Percentiles rank a stretch among this genome's conserved stretches.
These are phyloP conservation scores for Ochotona princeps DNA, from an alignment of 2,113 vertebrate species.

Conservation along the genomic window DNA sequence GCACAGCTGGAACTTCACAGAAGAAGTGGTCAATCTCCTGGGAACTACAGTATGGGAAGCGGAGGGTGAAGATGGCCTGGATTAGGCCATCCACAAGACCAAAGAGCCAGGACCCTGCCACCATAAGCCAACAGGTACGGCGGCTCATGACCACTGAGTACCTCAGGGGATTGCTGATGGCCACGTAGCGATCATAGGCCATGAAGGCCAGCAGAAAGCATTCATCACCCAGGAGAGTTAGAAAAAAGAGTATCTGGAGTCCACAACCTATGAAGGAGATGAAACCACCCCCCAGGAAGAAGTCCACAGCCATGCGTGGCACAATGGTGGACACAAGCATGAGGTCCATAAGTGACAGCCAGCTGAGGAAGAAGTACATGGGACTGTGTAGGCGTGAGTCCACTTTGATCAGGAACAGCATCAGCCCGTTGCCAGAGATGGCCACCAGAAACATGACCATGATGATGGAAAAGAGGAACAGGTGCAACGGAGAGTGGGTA, in stretches of 20 bases:
- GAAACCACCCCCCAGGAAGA: slow-evolving; percentile 8
- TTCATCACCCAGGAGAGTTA: slow-evolving; percentile 70
- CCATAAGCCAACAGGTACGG: slow-evolving; percentile 66
- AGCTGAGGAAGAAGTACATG: slow-evolving; percentile 79
- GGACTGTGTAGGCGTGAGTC: slow-evolving; percentile 65
- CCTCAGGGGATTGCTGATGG: slow-evolving; percentile 60
- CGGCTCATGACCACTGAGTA: slow-evolving; percentile 68
- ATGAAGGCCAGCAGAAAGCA: slow-evolving; percentile 75
- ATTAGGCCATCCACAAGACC: slow-evolving; percentile 70
- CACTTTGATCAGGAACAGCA: slow-evolving; percentile 64
- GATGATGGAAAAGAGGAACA: slow-evolving; percentile 59
- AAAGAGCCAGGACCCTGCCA: slow-evolving; percentile 71
- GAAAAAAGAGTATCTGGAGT: slow-evolving; percentile 68
- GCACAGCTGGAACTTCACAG: slow-evolving; percentile 66
- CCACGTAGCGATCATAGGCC: slow-evolving; percentile 60
- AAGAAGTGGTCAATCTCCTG: slow-evolving; percentile 76
- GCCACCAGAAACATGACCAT: slow-evolving; percentile 64
- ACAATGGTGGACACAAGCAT: slow-evolving; percentile 72
- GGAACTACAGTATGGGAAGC: slow-evolving; percentile 71
- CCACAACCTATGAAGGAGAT: slow-evolving; percentile 71
- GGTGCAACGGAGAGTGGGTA: not conserved
- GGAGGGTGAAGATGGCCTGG: slow-evolving; percentile 63
- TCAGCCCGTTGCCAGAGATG: slow-evolving; percentile 67
- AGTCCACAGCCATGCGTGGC: slow-evolving; percentile 52
- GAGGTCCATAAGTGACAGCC: slow-evolving; percentile 75